Evolutionary conservation across 1,140 invertebrate species (phyloP), one percentile per base, ranked within the genome.

Genomic region (Drosophila nikananu): DNA sequence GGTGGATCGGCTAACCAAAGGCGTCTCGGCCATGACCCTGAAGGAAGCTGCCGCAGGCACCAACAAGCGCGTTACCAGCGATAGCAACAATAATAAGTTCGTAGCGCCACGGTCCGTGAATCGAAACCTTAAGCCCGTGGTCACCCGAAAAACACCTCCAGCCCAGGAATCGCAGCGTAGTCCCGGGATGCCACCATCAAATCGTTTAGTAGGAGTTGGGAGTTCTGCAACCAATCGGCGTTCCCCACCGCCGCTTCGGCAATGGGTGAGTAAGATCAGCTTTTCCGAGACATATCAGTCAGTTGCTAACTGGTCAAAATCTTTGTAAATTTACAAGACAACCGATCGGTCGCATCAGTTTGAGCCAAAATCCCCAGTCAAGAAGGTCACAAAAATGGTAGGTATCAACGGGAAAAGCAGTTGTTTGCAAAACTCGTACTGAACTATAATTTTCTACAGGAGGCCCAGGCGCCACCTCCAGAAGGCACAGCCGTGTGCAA

Each of bases 401-500:
- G 61, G 81, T 64, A 21, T 8, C 9, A 5, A 10, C 2, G 10
- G 19, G 3, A 15, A 3, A 7, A 23, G 5, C 17, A n/a, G 2
- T 1, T 5, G 0, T 10, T 1, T 0, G 7, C 4, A 42, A 49
- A 12, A 7, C 15, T 15, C n/a, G 2, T 10, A 19, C 17, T 52
- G 2, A 63, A 15, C 19, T 0, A 35, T 51, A 0, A 37, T 46
- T 0, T 6, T n/a, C 5, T 12, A 39, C 23, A 65, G 71, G 39
- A 48, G 58, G 59, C n/a, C 6, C 21, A 48, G 23, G 13, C n/a
- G 13, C 17, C 51, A 9, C 54, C 73, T 12, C 87, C 87, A 8
- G 83, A 84, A 17, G 78, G 89, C 68, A 93, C 95, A 21, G 93
- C 86, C 6, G 83, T 93, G 30, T 97, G 97, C 91, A 94, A 94